Evolutionary conservation across 2,113 vertebrate species (phyloP), one percentile per base, ranked within the genome.

Genomic region (Gadus macrocephalus): DNA sequence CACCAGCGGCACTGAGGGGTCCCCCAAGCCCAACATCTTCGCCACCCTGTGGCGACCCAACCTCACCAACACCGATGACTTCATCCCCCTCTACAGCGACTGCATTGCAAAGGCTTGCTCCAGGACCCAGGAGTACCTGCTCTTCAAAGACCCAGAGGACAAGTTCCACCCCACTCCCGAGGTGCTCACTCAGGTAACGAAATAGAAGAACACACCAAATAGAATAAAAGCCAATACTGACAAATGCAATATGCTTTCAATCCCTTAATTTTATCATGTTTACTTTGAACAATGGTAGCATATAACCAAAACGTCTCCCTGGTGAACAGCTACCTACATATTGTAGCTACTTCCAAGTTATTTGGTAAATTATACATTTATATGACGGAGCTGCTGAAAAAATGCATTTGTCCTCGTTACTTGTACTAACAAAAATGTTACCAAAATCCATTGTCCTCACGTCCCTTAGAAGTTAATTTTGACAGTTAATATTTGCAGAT

Each of bases 71-170:
- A 55, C 82, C 28, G 69, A 62, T 0, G 78, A 89, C 31, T 76
- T 86, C 75, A 74, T 85, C n/a, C 79, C 77, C 0, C 83, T 88
- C 1, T 92, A 92, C 72, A 83, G 68, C 1, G 79, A 89, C 64
- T 89, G 90, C 73, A 71, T 92, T 71, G 65, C 65, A 0, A 62
- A 72, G 0, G 91, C 91, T 4, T 78, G 90, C 0, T 60, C 81
- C 31, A 83, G 86, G 66, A 89, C 89, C 42, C 84, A 82, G 60
- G 91, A 93, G 74, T 91, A 84, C 80, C 86, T 93, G n/a, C 67
- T 71, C 27, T 92, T 93, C 76, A 81, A 82, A 12, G 91, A 93
- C 61, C 90, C 88, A 0, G 86, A 93, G 62, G 77, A 83, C 68
- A 90, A 87, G 70, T 88, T 92, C 77, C 61, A 42, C 11, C 80